Conservation (phyloP, 2,113 vertebrate species). For the Suncus etruscus region DNA sequence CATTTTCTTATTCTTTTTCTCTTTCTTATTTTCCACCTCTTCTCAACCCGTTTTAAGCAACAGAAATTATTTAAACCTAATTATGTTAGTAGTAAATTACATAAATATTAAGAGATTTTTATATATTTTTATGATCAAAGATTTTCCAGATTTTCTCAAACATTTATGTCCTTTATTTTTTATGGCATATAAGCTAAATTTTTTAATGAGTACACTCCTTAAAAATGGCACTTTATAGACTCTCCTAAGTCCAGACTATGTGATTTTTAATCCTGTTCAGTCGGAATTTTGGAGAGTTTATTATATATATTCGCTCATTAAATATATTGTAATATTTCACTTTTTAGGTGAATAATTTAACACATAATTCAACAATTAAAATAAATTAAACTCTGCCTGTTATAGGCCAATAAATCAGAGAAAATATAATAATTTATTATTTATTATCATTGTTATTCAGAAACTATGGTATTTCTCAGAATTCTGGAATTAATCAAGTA, state of each 20-base stretch:
- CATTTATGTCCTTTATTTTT: conserved; percentile 29
- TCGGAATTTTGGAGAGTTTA: conserved; percentile 20
- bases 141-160: conserved; percentile 44
- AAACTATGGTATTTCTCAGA: background rate
- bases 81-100: conserved; percentile 39
- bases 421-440: background rate
- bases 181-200: background rate
- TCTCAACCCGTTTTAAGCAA: background rate
- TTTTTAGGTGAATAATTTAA: conserved; percentile 44
- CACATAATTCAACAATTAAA: background rate
- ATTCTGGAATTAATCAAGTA: background rate
- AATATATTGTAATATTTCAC: background rate
- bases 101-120: conserved; percentile 30
- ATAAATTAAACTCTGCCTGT: background rate
- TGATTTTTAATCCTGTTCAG: conserved; percentile 7
- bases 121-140: conserved; percentile 14
- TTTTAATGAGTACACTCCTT: background rate
- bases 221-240: background rate
- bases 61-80: conserved; percentile 34
- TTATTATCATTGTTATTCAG: conserved; percentile 21
- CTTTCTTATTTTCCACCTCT: background rate
- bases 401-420: background rate
- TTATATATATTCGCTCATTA: background rate
- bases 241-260: background rate
- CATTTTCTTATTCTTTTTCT: background rate